These are phyloP conservation scores for Psix sp. DNA, from an alignment of 1,140 invertebrate species.

Conservation along the genomic window DNA sequence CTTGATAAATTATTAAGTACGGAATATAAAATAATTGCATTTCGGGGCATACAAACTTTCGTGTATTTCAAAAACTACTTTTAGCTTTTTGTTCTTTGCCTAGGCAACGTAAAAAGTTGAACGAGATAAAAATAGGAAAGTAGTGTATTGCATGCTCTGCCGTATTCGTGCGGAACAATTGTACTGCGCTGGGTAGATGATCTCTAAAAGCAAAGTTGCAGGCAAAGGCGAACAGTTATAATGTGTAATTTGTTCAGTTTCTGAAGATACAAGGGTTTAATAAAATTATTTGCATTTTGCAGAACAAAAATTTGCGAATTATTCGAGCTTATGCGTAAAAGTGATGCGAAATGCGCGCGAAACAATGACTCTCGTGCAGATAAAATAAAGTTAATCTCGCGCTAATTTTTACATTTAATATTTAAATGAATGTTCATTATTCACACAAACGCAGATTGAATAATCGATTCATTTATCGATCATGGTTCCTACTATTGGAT, in stretches of 20 bases:
- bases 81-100: conserved; percentile 17
- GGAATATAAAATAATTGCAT: conserved; percentile 14
- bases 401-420: no score
- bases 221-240: conserved; percentile 52
- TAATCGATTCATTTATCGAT: no score
- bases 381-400: conserved; percentile 11
- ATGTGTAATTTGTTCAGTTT: conserved; percentile 52
- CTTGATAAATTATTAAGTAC: no score
- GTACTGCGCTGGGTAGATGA: conserved; percentile 52
- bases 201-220: conserved; percentile 56
- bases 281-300: conserved; percentile 56
- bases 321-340: conserved; percentile 33
- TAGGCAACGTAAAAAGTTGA: conserved; percentile 45
- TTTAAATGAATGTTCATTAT: no score
- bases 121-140: conserved; percentile 54
- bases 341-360: conserved; percentile 13
- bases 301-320: conserved; percentile 42
- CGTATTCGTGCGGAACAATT: conserved; percentile 59
- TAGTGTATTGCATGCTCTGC: conserved; percentile 43
- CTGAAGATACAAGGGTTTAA: conserved; percentile 48
- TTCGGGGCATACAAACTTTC: conserved; percentile 20
- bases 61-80: conserved; percentile 33
- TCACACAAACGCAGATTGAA: no score
- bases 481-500: no score
- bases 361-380: conserved; percentile 7